Evolutionary conservation across 2,888 invertebrate genomes (phyloP).

Genomic region (Drosophila neonasuta): DNA sequence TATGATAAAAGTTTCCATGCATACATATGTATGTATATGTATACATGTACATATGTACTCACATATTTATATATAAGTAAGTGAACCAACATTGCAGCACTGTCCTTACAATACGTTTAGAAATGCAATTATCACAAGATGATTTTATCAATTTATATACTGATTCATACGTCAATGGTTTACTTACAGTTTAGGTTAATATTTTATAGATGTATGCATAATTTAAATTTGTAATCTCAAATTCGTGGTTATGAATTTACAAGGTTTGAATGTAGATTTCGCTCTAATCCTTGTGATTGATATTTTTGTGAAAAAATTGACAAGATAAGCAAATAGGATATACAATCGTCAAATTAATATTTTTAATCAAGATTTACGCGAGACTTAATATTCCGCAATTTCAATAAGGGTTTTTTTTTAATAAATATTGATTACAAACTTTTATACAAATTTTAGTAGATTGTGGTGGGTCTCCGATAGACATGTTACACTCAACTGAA

Average conservation of each 20-base stretch:
- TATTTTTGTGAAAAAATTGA: neutral
- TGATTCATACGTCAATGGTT: no score
- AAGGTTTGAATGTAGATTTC: conserved; percentile 13
- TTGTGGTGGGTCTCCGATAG: conserved; percentile 12
- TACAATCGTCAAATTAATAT: neutral
- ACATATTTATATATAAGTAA: conserved; percentile 6
- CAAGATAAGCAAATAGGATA: neutral
- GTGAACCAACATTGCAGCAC: neutral
- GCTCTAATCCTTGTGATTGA: conserved; percentile 11
- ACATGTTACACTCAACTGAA: neutral
- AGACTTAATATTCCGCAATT: neutral
- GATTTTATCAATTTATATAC: no score
- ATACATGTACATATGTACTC: conserved; percentile 7
- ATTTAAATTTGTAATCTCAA: neutral
- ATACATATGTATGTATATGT: conserved; percentile 2
- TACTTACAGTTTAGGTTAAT: conserved; percentile 5
- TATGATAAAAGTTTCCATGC: neutral
- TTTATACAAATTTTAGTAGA: conserved; percentile 20
- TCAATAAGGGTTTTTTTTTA: neutral
- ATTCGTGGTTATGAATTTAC: neutral
- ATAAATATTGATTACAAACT: conserved; percentile 14
- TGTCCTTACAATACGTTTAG: neutral
- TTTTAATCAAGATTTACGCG: neutral
- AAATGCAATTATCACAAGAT: neutral
- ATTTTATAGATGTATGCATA: neutral